Evolutionary conservation across 2,113 vertebrate species (phyloP), one percentile per base, ranked within the genome.

Genomic region (Lichenostomus cassidix): DNA sequence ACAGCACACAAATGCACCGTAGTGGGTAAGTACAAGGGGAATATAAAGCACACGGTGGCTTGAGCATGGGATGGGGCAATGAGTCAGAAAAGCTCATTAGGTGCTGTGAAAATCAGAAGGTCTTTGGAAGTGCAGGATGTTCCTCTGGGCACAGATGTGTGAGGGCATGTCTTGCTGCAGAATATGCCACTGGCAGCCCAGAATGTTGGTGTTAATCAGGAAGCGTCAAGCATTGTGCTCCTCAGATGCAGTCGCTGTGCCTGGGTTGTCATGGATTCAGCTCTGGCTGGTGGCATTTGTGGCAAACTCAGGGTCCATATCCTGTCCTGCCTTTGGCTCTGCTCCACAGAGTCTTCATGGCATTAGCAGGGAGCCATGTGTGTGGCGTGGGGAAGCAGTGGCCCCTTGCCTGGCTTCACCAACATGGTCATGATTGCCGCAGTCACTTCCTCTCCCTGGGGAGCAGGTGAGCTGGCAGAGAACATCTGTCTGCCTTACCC

Each of bases 201-300:
- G 80, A 42, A 41, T 35, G 75, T 28, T 85, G 6, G 1, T 37
- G 75, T 58, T 83, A 68, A 77, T 83, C 85, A 62, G 88, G 82
- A 81, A 85, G 62, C 23, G 3, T 41, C 87, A 42, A 56, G 85
- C 87, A 37, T 20, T 0, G 11, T 29, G 35, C 70, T 82, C 42
- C 75, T 93, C 83, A 46, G 70, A 69, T 46, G 39, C 67, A 53
- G 53, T 24, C 18, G 3, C 50, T 52, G 49, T 76, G 69, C 59
- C 68, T 76, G 83, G 71, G 90, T 94, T 96, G 93, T 94, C 95
- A 94, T 88, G 93, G 91, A 93, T 88, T 94, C 92, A 29, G 82
- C 75, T 94, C 90, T 77, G 90, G 63, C 67, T 91, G 87, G 63
- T 86, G 87, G 63, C 3, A 11, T 65, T 80, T 68, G 67, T 63